Base-by-base conservation (phyloP, 2,888 invertebrate species). In the Byasa hedistus region DNA sequence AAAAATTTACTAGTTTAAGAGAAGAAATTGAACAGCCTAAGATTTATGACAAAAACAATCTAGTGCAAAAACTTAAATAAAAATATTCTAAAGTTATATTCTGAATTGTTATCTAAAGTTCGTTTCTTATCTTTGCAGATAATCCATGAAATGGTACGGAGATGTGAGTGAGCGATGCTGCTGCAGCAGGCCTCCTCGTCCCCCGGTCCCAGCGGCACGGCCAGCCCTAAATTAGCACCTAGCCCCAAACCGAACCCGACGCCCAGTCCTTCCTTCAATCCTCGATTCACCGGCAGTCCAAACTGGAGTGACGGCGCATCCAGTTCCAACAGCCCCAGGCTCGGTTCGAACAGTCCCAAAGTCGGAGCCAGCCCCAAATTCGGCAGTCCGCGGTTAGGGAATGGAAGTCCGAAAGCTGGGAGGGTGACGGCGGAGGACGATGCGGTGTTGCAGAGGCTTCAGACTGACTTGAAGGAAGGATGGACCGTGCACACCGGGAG, bases 401-500 rank as follows among this genome's bases (percentile, higher is more conserved):
- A 89, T 70, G 93, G 92, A 55, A 93, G 88, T 69, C 89, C 87
- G 0, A 80, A 79, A 69, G 73, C 78, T 64, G 79, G 79, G 12
- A 79, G 78, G 68, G 78, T 79, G 36, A 80, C 82, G 57, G 72
- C 83, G 75, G 89, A 89, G 69, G 88, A 89, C 39, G 91, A 90
- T 71, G 83, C 82, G 4, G 89, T 88, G 52, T 77, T 94, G 80
- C 93, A 94, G 78, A 87, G 87, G 70, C 81, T 94, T 59, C 94
- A 94, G 75, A 89, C 90, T 19, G 93, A 92, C 74, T 84, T 95
- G 70, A 94, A 94, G 79, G 93, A 94, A 69, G 96, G 96, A 68
- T 96, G 96, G 96, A 96, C 95, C 21, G 95, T 94, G n/a, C 96
- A 96, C 83, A 93, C 94, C 69, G 95, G 94, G 80, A 94, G 94